phyloP scores from a whole-genome alignment of 2,888 invertebrate species.

The Mythimna albipuncta region DNA sequence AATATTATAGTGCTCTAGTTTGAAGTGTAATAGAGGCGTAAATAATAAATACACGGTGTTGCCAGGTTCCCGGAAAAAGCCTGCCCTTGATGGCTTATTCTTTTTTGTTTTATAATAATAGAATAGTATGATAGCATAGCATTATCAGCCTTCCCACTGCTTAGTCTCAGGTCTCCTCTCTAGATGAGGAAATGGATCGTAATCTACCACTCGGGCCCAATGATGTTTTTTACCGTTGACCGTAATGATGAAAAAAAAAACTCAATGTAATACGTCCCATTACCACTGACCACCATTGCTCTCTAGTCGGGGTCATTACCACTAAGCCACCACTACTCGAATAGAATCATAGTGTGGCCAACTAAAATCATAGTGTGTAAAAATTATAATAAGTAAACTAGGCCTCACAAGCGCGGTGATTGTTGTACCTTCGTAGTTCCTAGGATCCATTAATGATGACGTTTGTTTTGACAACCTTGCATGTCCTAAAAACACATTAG shows the following conservation, averaged over 20 bases:
- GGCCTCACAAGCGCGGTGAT: too few relatives aligned
- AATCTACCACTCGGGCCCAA: too few relatives aligned
- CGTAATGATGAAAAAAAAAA: too few relatives aligned
- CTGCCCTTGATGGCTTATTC: conserved; percentile 3
- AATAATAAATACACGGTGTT: conserved; percentile 38
- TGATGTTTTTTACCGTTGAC: too few relatives aligned
- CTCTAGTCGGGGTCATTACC: too few relatives aligned
- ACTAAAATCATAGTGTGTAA: neutral
- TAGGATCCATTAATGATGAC: conserved; percentile 7
- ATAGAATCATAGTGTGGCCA: neutral
- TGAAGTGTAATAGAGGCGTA: conserved; percentile 32
- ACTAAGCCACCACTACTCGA: too few relatives aligned
- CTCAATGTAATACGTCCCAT: too few relatives aligned
- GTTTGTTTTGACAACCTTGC: conserved; percentile 17
- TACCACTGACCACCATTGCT: too few relatives aligned
- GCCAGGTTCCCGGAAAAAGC: conserved; percentile 13
- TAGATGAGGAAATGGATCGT: too few relatives aligned
- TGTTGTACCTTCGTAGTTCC: neutral
- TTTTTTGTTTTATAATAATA: neutral
- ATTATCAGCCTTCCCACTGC: too few relatives aligned
- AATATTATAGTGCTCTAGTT: conserved; percentile 43
- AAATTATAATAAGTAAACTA: conserved; percentile 2
- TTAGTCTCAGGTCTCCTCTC: too few relatives aligned
- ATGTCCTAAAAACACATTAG: conserved; percentile 17
- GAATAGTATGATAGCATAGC: neutral